Base-by-base conservation (phyloP, 2,113 vertebrate genomes). In the Felis chaus region DNA sequence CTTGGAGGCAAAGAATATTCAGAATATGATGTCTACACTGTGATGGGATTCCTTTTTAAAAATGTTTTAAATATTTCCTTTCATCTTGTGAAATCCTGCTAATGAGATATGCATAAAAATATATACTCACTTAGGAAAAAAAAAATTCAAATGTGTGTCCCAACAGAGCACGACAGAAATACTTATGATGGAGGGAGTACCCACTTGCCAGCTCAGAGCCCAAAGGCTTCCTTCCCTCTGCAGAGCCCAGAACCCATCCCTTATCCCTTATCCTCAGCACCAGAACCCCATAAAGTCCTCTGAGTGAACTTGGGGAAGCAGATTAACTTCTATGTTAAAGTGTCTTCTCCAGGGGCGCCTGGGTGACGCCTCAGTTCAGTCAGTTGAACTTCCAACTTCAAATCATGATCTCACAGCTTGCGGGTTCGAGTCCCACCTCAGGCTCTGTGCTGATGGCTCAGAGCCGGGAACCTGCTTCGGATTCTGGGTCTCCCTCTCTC, bases 321-420 rank as follows among this genome's bases (percentile, higher is more conserved):
- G 65, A 89, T 89, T 86, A 92, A 81, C 31, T 84, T 95, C 45
- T n/a, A 66, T 33, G 31, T 88, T 93, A 96, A 84, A 92, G 36
- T 61, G 50, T 91, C 36, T 63, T 53, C 76, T 65, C 71, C 65
- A 66, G 33, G 57, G 57, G 7, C 21, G 21, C 57, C 21, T 57
- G 57, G 18, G 57, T 61, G 57, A 21, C 8, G 7, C 45, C 45
- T 45, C 45, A 45, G 45, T 45, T 61, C 57, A 25, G 21, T 61
- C 57, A 21, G 57, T 61, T 61, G 21, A 61, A 21, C 57, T 61
- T 61, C 57, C 57, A 23, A 61, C 57, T 23, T 23, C 57, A 61
- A 21, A 21, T 61, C 57, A 23, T 61, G 21, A 61, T 23, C 57
- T 61, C 57, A 25, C 57, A 2, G 57, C 21, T 61, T 9, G 57